A percentile compares a stretch with the other conserved stretches of the same genome.
Conservation (phyloP, 2,888 invertebrate genomes). For the Blastobasis adustella region DNA sequence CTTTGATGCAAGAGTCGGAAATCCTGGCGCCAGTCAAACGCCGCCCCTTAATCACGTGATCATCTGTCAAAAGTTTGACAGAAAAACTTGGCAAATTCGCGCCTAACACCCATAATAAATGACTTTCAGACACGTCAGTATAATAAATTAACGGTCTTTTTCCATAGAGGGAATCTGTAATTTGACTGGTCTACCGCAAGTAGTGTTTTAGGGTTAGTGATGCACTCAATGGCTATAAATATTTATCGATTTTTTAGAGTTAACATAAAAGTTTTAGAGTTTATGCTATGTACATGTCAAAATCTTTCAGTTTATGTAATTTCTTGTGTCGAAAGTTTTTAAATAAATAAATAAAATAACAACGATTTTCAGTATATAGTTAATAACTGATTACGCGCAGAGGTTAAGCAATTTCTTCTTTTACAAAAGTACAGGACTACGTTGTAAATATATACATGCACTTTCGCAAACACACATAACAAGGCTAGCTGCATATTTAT, state of each 20-base stretch:
- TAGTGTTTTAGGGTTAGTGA: conserved; percentile 4
- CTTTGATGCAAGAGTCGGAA: conserved; percentile 27
- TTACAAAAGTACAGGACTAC: background rate
- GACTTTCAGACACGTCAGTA: conserved; percentile 18
- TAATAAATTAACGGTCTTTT: conserved; percentile 28
- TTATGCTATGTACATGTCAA: no score
- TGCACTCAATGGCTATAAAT: background rate
- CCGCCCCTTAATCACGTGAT: conserved; percentile 12
- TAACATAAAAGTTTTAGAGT: no score
- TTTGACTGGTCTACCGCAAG: conserved; percentile 13
- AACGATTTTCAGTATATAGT: no score
- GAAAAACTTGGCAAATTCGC: conserved; percentile 38
- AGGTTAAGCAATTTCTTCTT: no score
- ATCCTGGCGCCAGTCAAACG: conserved; percentile 31
- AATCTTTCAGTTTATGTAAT: no score
- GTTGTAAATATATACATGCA: background rate
- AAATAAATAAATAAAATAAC: no score
- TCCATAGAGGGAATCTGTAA: conserved; percentile 21
- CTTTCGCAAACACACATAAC: background rate
- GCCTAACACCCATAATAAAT: conserved; percentile 27
- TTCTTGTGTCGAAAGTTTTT: no score
- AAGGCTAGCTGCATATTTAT: background rate
- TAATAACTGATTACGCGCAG: no score
- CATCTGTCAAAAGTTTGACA: conserved; percentile 43
- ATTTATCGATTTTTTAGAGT: no score